These are phyloP conservation scores for Ciconia maguari DNA, from an alignment of 2,113 vertebrate species.

Conservation along the genomic window DNA sequence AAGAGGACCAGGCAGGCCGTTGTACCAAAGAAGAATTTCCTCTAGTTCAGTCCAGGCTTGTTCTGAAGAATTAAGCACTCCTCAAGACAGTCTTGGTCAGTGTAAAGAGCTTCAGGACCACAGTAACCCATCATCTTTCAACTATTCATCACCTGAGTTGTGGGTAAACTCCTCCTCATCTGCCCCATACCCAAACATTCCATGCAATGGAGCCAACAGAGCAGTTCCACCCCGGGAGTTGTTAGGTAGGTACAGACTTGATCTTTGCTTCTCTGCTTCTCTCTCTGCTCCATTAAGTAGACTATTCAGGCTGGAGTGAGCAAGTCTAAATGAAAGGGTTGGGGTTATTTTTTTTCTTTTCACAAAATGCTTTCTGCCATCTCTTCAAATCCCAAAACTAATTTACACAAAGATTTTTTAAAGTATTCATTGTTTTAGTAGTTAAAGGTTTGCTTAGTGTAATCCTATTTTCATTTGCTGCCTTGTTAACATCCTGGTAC, in stretches of 20 bases:
- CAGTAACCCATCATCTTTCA: constrained; percentile 79
- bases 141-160: constrained; percentile 87
- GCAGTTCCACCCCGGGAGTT: constrained; percentile 87
- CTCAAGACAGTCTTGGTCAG: constrained; percentile 81
- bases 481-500: background rate
- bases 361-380: background rate
- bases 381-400: background rate
- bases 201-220: constrained; percentile 93
- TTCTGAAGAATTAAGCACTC: constrained; percentile 82
- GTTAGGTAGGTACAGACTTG: constrained; percentile 77
- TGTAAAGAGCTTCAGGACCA: constrained; percentile 90
- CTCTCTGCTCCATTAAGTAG: background rate
- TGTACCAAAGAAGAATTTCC: constrained; percentile 98
- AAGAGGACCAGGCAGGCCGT: constrained; percentile 96
- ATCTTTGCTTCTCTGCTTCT: background rate
- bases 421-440: background rate
- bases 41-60: constrained; percentile 88
- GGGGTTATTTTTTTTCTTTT: background rate
- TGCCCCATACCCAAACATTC: constrained; percentile 93
- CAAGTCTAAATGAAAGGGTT: background rate
- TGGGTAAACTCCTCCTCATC: constrained; percentile 89
- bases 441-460: background rate
- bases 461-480: background rate
- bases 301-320: background rate
- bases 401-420: background rate